Evolutionary conservation across 1,140 invertebrate genomes (phyloP).

Genomic region (Pectinophora gossypiella): DNA sequence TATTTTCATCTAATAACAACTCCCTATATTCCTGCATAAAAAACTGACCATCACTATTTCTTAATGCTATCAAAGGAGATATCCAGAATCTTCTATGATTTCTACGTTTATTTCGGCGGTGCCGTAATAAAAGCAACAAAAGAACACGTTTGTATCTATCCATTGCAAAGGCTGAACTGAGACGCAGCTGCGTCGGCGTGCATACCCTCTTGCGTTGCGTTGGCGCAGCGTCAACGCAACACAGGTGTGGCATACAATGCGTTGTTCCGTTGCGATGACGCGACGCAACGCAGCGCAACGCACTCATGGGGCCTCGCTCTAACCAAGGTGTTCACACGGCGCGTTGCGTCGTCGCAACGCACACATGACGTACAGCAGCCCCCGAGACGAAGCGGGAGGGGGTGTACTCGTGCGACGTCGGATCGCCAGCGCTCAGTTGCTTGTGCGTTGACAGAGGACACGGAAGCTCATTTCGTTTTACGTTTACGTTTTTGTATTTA

Average conservation of each 20-base stretch:
- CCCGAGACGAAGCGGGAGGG: slow-evolving; percentile 3
- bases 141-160: slow-evolving; percentile 26
- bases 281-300: too few species aligned
- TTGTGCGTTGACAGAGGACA: slow-evolving; percentile 4
- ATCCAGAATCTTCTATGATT: slow-evolving; percentile 27
- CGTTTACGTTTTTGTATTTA: slow-evolving; percentile 3
- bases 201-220: too few species aligned
- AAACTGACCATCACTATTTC: slow-evolving; percentile 33
- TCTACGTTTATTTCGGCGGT: slow-evolving; percentile 28
- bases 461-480: slow-evolving; percentile 4
- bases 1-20: slow-evolving; percentile 24
- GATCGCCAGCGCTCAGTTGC: slow-evolving; percentile 5
- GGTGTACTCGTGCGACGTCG: slow-evolving; percentile 3
- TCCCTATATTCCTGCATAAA: slow-evolving; percentile 21
- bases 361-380: slow-evolving; percentile 5
- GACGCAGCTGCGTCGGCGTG: too few species aligned
- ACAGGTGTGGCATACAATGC: too few species aligned
- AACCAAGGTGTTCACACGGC: slow-evolving; percentile 6
- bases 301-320: too few species aligned
- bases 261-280: too few species aligned
- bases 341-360: slow-evolving; percentile 4
- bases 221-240: too few species aligned
- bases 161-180: slow-evolving; percentile 24
- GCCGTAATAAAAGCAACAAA: slow-evolving; percentile 24
- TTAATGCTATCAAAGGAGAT: slow-evolving; percentile 30